Evolutionary conservation across 2,113 vertebrate species (phyloP), one percentile per base, ranked within the genome.

Genomic region (Pseudopodoces humilis): DNA sequence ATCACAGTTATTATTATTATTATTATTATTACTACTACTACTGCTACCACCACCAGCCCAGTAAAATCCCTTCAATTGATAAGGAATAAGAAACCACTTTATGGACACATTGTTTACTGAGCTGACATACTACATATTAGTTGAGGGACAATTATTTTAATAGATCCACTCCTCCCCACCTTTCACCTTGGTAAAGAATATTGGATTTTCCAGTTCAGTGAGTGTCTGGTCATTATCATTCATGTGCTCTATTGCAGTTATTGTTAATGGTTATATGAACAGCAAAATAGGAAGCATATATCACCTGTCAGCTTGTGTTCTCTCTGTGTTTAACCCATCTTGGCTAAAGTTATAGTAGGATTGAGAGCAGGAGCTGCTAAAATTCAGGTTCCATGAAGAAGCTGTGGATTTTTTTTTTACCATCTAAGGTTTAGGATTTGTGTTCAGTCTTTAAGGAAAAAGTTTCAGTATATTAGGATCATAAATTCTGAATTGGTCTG

Each of bases 211-310:
- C 44, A 85, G 63, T 49, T 92, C 63, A 43, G 0, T 76, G 74
- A 24, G 6, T 49, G 22, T 41, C 67, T 88, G 78, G 25, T 85
- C 5, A 13, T 64, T 85, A 46, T 65, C 30, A 74, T 80, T 92
- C 50, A 15, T 27, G 15, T 60, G 62, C 37, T 78, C 25, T 37
- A 4, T 44, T 85, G 78, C 69, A 72, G 49, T 84, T 91, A 62
- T 22, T 83, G 46, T 93, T 87, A 88, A 86, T 94, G 69, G 37
- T 44, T 92, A 35, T 89, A 41, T 76, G 93, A 91, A 46, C 62
- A 85, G 63, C 70, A 79, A 83, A 87, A 91, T 58, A 67, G 53
- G 81, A 49, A 72, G 30, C 59, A 31, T 60, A 8, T 27, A 49
- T 86, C 59, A 50, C 59, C 49, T 64, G 33, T 72, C 89, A 76